A percentile compares a stretch with the other conserved stretches of the same genome.
phyloP scores from a whole-genome alignment of 2,888 invertebrate genomes.

The Tipula vernalis region DNA sequence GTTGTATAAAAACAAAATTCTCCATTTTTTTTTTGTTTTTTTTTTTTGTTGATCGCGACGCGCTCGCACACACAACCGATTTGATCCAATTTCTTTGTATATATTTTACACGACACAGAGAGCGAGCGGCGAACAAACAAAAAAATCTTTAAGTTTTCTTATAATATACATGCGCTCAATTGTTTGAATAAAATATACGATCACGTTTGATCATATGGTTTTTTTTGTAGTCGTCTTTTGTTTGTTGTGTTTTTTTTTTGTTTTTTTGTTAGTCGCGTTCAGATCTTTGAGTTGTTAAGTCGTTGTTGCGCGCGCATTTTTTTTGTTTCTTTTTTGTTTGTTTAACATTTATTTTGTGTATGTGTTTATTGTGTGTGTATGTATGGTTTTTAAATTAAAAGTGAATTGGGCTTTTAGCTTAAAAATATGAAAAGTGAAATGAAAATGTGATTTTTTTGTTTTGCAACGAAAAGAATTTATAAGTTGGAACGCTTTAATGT shows the following conservation, averaged over 20 bases:
- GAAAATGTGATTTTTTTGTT: not conserved
- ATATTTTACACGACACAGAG: not conserved
- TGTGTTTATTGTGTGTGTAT: not conserved
- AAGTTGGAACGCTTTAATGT: not conserved
- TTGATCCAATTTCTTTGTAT: not conserved
- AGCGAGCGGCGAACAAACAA: not conserved
- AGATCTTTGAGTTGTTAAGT: not conserved
- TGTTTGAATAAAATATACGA: not conserved
- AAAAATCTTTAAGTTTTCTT: not conserved
- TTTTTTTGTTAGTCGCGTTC: not conserved
- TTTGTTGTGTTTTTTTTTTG: not conserved
- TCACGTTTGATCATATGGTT: not conserved
- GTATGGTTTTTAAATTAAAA: not conserved
- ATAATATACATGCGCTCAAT: not conserved
- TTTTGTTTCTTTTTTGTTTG: not conserved
- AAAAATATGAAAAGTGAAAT: not conserved
- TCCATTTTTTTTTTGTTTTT: not conserved
- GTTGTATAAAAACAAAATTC: not conserved
- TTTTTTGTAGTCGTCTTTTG: not conserved
- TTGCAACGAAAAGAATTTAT: not conserved
- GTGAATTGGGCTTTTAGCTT: not conserved
- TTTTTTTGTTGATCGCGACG: not conserved
- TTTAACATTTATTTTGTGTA: not conserved
- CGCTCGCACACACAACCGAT: not conserved
- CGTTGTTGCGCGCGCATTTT: not conserved